Percentiles rank a stretch among this genome's conserved stretches.
Conservation (phyloP, 2,797 vertebrate species). For the Hydrophis major region DNA sequence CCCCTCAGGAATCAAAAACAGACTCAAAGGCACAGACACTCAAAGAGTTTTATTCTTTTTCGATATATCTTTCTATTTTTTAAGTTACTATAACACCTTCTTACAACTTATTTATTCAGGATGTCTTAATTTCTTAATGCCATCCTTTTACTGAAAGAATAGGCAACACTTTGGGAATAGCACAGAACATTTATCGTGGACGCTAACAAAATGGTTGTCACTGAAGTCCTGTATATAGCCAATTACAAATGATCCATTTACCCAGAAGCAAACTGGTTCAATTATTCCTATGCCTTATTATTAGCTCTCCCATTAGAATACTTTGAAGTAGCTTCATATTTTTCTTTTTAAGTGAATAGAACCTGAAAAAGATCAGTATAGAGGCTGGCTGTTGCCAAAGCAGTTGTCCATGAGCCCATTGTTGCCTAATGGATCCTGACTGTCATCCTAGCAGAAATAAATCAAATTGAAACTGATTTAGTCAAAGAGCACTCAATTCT, state of each 20-base stretch:
- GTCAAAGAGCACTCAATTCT: background rate
- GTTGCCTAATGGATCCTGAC: background rate
- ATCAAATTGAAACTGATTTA: background rate
- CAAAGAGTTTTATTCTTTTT: background rate
- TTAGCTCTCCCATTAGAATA: background rate
- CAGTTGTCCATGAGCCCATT: background rate
- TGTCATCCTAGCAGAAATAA: background rate
- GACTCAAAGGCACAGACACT: background rate
- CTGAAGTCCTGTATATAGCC: background rate
- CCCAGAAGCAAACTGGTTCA: background rate
- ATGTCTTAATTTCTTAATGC: background rate
- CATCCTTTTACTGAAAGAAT: background rate
- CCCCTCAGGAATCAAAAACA: background rate
- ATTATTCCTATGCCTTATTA: background rate
- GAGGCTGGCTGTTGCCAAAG: background rate
- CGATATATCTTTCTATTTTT: background rate
- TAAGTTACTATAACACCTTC: background rate
- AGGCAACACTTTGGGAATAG: background rate
- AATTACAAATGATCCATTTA: background rate
- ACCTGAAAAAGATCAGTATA: background rate
- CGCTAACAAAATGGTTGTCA: background rate
- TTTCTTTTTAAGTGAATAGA: background rate
- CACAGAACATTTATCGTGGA: background rate
- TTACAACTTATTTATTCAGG: background rate
- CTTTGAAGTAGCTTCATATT: background rate